A percentile compares a stretch with the other conserved stretches of the same genome.
Evolutionary conservation across 2,888 invertebrate genomes (phyloP).

Genomic region (Hypercompe scribonia): DNA sequence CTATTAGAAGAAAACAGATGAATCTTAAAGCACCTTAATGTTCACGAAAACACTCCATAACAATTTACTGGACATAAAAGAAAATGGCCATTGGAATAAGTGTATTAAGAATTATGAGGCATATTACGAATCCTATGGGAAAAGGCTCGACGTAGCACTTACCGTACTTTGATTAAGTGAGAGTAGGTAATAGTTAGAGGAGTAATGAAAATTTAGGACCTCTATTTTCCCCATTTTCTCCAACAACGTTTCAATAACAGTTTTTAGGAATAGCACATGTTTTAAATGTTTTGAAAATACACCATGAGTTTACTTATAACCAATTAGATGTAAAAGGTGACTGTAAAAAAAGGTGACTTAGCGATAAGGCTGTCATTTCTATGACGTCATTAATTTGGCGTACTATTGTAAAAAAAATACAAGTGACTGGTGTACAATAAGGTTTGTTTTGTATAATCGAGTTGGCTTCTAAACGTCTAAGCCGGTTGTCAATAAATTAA

Average conservation of each 20-base stretch:
- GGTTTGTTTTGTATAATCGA: too few relatives aligned
- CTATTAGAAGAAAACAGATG: neutral
- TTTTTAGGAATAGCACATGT: neutral
- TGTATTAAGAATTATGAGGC: slow-evolving; percentile 46
- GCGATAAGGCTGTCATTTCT: neutral
- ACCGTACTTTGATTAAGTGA: slow-evolving; percentile 19
- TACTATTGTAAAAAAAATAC: too few relatives aligned
- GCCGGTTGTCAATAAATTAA: too few relatives aligned
- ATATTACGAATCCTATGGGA: slow-evolving; percentile 39
- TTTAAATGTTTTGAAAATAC: neutral
- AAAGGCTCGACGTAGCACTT: slow-evolving; percentile 43
- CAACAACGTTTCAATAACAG: neutral
- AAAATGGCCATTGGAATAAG: slow-evolving; percentile 43
- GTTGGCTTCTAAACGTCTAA: too few relatives aligned
- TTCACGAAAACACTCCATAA: slow-evolving; percentile 4
- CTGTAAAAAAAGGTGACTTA: neutral
- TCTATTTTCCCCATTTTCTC: neutral
- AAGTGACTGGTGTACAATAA: too few relatives aligned
- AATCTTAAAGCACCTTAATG: neutral
- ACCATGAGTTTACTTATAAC: neutral
- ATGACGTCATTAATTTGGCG: neutral
- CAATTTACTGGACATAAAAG: slow-evolving; percentile 26
- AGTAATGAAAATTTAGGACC: slow-evolving; percentile 6
- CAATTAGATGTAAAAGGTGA: too few relatives aligned
- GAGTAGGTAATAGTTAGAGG: slow-evolving; percentile 5